Evolutionary conservation across 2,888 invertebrate genomes (phyloP).

Genomic region (Eristalinus sepulchralis): DNA sequence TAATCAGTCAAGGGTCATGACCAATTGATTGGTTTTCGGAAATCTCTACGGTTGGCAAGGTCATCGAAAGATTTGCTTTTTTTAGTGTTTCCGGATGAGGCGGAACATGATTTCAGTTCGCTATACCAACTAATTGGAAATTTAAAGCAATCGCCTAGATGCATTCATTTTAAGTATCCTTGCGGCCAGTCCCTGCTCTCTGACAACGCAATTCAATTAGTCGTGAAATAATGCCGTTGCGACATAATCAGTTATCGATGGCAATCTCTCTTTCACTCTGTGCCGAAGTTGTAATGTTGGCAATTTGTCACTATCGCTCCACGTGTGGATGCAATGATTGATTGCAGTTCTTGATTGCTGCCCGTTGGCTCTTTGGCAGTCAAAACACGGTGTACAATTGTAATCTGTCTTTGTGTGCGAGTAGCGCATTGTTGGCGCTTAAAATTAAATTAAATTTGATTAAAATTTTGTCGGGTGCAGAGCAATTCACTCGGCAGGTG

Average conservation of each 20-base stretch:
- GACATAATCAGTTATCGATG: constrained; percentile 35
- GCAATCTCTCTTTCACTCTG: constrained; percentile 4
- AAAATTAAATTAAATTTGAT: constrained; percentile 67
- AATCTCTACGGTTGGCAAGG: not conserved
- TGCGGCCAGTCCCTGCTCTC: not conserved
- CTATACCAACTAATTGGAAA: not conserved
- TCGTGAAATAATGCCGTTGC: constrained; percentile 29
- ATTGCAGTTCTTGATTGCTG: constrained; percentile 19
- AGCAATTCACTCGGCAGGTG: constrained; percentile 23
- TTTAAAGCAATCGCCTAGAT: not conserved
- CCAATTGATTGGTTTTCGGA: not conserved
- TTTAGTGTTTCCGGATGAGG: not conserved
- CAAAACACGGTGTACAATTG: constrained; percentile 63
- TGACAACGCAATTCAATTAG: constrained; percentile 45
- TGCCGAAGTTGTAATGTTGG: constrained; percentile 11
- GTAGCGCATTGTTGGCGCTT: constrained; percentile 53
- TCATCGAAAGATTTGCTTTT: not conserved
- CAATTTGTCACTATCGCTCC: constrained; percentile 37
- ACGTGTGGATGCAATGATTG: constrained; percentile 50
- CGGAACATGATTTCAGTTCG: not conserved
- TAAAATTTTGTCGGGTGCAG: constrained; percentile 51
- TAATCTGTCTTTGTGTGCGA: constrained; percentile 19
- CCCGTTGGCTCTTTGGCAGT: constrained; percentile 34
- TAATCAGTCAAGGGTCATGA: not conserved
- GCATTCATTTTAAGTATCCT: not conserved